phyloP scores from a whole-genome alignment of 2,888 invertebrate species.

The Lithophane leautieri region DNA sequence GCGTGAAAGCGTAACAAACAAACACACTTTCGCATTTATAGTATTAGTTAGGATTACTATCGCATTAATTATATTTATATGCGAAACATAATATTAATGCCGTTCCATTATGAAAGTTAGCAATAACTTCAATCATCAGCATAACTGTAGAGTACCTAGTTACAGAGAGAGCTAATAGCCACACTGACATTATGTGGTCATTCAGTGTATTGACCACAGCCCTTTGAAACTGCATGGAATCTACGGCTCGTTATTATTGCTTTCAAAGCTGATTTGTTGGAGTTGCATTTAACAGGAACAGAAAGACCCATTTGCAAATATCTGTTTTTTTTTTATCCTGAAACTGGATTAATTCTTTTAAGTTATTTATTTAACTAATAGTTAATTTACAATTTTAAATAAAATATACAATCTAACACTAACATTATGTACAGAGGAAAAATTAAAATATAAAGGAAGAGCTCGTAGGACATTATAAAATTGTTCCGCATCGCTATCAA shows the following conservation, averaged over 20 bases:
- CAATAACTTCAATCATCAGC: background rate
- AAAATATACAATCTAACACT: no score
- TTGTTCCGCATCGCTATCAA: no score
- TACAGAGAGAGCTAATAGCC: constrained; percentile 11
- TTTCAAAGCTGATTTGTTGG: constrained; percentile 12
- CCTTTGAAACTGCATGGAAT: constrained; percentile 18
- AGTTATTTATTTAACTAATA: no score
- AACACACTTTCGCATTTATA: no score
- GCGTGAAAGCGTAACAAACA: no score
- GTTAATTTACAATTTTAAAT: no score
- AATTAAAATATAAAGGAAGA: no score
- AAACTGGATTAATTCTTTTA: no score
- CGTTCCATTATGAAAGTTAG: background rate
- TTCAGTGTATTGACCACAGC: background rate
- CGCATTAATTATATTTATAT: background rate
- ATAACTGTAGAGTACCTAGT: background rate
- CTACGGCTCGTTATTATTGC: background rate
- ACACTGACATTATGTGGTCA: constrained; percentile 30
- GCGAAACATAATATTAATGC: background rate
- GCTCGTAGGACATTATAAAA: no score
- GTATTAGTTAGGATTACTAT: background rate
- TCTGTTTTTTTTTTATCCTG: no score
- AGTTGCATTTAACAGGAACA: background rate
- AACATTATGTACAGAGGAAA: no score
- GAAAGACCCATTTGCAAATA: background rate